Evolutionary conservation across 92 coral and sea anemone species (phyloP), one percentile per base, ranked within the genome.

Genomic region (Palythoa caribaeorum): DNA sequence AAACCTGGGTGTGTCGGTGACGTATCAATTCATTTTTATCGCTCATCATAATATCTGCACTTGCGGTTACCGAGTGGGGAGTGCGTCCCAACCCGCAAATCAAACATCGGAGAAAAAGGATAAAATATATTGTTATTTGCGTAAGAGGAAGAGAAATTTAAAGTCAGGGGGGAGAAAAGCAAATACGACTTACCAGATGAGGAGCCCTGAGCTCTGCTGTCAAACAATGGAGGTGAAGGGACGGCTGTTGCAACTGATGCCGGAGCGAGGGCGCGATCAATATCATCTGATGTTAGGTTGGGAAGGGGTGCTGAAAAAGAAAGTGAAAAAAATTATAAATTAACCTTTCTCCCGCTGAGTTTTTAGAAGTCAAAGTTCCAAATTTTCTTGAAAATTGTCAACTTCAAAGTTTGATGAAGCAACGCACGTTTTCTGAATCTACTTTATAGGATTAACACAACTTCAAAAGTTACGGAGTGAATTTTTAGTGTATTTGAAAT

Each of bases 261-360:
- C 68, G 99, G 99, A 37, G 98, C 99, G 54, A 97, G 71, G 0
- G 99, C 99, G 3, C 91, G 91, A 80, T 97, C 99, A 72, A 97
- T 97, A 87, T 97, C 99, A 76, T 97, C 99, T 17, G 99, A 97
- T 10, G 99, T 97, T 17, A 97, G 94, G 87, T 97, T 97, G 76
- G 99, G 99, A 75, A 97, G 90, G 11, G 99, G 99, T 14, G 99
- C 99, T 97, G 85, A 76, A 87, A 92, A 13, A 48, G 60, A 90
- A 21, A 47, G 50, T 21, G 83, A 76, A 80, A 79, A 70, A 92
- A 78, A 47, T 17, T 2, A 73, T 71, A 21, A 5, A 9, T n/a
- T 14, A 78, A 38, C 28, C 28, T n/a, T 7, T 51, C 11, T 51
- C 11, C 8, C 28, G 28, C 28, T 28, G 28, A 28, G 28, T 28